Base-by-base conservation (phyloP, 2,113 vertebrate genomes). In the Gallinago media region DNA sequence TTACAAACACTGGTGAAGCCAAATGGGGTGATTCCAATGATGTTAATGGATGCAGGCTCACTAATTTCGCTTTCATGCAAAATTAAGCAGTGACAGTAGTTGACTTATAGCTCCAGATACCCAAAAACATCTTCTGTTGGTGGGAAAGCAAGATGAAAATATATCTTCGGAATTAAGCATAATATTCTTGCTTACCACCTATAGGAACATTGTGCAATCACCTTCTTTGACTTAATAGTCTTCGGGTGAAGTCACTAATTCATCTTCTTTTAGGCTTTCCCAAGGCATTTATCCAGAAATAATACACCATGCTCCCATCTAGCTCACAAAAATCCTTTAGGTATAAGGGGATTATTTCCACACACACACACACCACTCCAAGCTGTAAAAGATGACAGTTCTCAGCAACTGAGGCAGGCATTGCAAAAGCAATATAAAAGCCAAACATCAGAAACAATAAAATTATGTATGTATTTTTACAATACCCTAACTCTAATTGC, bases 281-380 rank as follows among this genome's bases (percentile, higher is more conserved):
- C 52, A 38, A 58, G 27, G 7, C 29, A 52, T 85, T 79, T 80
- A 9, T 47, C 36, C 44, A 67, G 54, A 12, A 92, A 67, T 44
- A 76, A 79, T 10, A 38, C 11, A 46, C 11, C 20, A 3, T n/a
- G 5, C 1, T 81, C 13, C 50, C 47, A 26, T 34, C 4, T 23
- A 74, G 23, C 49, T 92, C 47, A 72, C 40, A 86, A 58, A 40
- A 71, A 42, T 49, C 34, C 15, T 20, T 29, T 34, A 34, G 4
- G 3, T 80, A 23, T 27, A 26, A 83, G 5, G 12, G 3, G 15
- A 38, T 86, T 70, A 26, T 90, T 72, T 40, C 4, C 20, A 31
- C 8, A 54, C 8, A 8, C 3, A n/a, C 14, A 1, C 16, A 1
- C 3, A 11, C 3, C 44, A 18, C 12, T 21, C 17, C 25, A 34